A percentile compares a stretch with the other conserved stretches of the same genome.
These are phyloP conservation scores for Brenthis ino DNA, from an alignment of 2,888 invertebrate species.

Conservation along the genomic window DNA sequence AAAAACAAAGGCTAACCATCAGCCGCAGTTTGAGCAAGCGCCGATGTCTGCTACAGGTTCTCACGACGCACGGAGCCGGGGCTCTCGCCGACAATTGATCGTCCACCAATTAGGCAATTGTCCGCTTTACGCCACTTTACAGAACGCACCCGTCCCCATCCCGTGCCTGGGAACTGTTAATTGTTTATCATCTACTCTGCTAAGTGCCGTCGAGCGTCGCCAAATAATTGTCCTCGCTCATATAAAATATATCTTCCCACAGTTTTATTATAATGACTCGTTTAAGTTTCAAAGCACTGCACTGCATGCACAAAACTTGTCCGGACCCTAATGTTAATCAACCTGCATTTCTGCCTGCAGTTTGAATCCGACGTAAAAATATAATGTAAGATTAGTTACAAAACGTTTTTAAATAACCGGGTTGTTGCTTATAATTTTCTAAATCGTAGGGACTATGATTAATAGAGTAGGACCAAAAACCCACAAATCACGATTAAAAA, in stretches of 20 bases:
- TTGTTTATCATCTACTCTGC: slow-evolving; percentile 26
- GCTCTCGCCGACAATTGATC: slow-evolving; percentile 54
- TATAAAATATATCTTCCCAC: slow-evolving; percentile 3
- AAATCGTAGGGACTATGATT: slow-evolving; percentile 36
- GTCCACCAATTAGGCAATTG: slow-evolving; percentile 70
- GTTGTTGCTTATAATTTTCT: slow-evolving; percentile 31
- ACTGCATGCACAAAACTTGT: background rate
- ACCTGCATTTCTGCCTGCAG: slow-evolving; percentile 5
- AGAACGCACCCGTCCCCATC: slow-evolving; percentile 33
- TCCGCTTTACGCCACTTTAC: slow-evolving; percentile 48
- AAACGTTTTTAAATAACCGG: slow-evolving; percentile 37
- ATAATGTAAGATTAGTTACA: slow-evolving; percentile 2
- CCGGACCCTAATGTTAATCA: background rate
- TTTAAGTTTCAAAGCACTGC: background rate
- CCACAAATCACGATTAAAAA: slow-evolving; percentile 59
- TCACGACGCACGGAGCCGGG: slow-evolving; percentile 28
- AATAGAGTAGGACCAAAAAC: slow-evolving; percentile 50
- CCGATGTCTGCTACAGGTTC: slow-evolving; percentile 14
- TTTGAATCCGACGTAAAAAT: slow-evolving; percentile 24
- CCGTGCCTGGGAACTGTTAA: slow-evolving; percentile 42
- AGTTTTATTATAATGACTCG: slow-evolving; percentile 1
- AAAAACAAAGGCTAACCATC: slow-evolving; percentile 4
- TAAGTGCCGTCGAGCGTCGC: background rate
- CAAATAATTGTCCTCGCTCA: background rate
- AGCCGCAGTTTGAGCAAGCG: background rate